A percentile compares a stretch with the other conserved stretches of the same genome.
Evolutionary conservation across 2,888 invertebrate genomes (phyloP).

Genomic region (Saturnia pavonia): DNA sequence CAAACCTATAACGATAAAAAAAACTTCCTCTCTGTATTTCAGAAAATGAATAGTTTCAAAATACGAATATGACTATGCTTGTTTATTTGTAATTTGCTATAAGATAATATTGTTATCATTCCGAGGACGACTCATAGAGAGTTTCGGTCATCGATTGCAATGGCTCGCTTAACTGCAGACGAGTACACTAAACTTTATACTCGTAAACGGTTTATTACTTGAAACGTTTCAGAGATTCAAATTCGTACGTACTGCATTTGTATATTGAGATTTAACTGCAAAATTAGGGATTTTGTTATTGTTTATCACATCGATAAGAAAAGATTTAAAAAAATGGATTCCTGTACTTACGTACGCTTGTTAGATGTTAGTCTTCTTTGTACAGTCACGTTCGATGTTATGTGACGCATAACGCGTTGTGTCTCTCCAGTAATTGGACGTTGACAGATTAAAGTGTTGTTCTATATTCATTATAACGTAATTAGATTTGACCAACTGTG

Average conservation of each 20-base stretch:
- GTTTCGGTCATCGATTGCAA: not conserved
- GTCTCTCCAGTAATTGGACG: not conserved
- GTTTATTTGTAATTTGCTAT: not conserved
- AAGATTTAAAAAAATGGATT: no score
- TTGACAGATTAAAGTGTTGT: not conserved
- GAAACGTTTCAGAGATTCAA: not conserved
- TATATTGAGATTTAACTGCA: not conserved
- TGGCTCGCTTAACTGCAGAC: not conserved
- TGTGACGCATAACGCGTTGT: no score
- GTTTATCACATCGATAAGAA: not conserved
- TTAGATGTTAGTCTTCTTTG: no score
- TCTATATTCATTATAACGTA: not conserved
- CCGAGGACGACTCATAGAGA: not conserved
- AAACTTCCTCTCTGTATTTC: not conserved
- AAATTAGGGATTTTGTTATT: not conserved
- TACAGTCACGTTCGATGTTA: no score
- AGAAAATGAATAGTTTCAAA: not conserved
- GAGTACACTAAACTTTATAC: not conserved
- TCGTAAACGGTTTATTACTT: not conserved
- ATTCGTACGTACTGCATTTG: not conserved
- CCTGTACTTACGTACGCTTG: no score
- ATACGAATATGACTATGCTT: not conserved
- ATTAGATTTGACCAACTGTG: not conserved
- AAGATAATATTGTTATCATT: not conserved
- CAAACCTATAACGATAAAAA: no score